phyloP scores from a whole-genome alignment of 2,888 invertebrate species.

The Acanthosepion pharaonis region DNA sequence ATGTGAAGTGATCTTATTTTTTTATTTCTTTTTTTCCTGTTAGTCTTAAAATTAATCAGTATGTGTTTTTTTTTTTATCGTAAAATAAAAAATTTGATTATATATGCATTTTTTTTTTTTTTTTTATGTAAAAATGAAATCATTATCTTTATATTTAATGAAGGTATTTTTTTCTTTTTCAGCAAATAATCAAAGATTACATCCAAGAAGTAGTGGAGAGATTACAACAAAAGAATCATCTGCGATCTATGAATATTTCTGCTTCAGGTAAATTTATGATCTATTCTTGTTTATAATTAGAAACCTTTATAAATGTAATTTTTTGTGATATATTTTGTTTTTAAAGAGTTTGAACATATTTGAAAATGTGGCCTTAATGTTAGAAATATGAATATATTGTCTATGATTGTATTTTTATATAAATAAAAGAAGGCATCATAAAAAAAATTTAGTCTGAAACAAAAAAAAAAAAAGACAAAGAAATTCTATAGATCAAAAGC shows the following conservation, averaged over 20 bases:
- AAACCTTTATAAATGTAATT: too few species aligned
- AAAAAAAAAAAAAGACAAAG: too few species aligned
- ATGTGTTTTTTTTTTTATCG: not conserved
- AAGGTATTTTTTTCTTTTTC: conserved; percentile 51
- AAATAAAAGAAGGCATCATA: too few species aligned
- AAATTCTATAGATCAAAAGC: too few species aligned
- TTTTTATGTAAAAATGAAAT: not conserved
- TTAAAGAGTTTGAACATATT: too few species aligned
- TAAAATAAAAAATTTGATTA: not conserved
- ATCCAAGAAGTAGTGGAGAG: conserved; percentile 81
- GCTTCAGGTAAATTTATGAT: conserved; percentile 72
- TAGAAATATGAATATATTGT: too few species aligned
- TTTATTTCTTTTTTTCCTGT: too few species aligned
- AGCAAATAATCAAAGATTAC: conserved; percentile 76
- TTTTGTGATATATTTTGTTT: too few species aligned
- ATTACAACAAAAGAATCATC: conserved; percentile 80
- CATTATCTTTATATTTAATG: not conserved
- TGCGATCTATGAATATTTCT: conserved; percentile 81
- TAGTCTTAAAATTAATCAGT: not conserved
- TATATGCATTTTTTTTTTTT: not conserved
- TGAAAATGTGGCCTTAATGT: too few species aligned
- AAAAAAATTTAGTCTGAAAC: too few species aligned
- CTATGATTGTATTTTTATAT: too few species aligned
- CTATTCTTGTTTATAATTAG: not conserved
- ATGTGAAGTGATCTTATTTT: too few species aligned